These are phyloP conservation scores for Protonemura montana DNA, from an alignment of 2,888 invertebrate species.

Conservation along the genomic window DNA sequence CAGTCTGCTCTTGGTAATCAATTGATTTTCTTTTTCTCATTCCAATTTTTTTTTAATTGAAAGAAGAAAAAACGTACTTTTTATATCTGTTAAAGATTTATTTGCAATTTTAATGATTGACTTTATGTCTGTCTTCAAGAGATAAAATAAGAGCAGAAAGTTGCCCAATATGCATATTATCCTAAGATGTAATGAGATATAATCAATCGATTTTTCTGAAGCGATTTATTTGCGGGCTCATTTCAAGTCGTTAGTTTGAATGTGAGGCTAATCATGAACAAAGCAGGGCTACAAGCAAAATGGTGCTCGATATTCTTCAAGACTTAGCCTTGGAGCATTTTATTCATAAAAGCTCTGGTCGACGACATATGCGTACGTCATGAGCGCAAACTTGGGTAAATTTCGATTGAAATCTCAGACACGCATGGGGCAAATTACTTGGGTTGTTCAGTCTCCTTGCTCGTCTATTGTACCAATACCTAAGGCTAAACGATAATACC, in stretches of 20 bases:
- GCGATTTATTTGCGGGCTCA: not conserved
- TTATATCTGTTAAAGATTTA: not conserved
- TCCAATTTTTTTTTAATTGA: not conserved
- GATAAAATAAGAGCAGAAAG: not conserved
- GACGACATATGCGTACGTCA: too few relatives aligned
- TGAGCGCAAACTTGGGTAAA: not conserved
- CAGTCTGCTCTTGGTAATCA: not conserved
- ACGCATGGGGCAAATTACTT: not conserved
- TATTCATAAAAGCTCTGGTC: too few relatives aligned
- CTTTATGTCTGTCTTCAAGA: not conserved
- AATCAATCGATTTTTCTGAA: not conserved
- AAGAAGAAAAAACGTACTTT: not conserved
- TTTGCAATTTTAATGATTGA: conserved; percentile 12
- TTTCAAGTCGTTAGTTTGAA: not conserved
- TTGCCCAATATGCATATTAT: conserved; percentile 12
- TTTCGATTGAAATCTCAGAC: not conserved
- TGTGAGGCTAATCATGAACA: not conserved
- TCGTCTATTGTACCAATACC: not conserved
- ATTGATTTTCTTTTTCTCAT: not conserved
- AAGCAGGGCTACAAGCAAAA: not conserved
- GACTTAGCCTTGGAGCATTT: not conserved
- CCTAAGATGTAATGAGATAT: not conserved
- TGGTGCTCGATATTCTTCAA: too few relatives aligned
- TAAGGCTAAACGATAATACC: not conserved
- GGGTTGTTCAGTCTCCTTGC: not conserved